These are phyloP conservation scores for Parasteatoda tepidariorum DNA, from an alignment of 1,140 invertebrate species.

Conservation along the genomic window DNA sequence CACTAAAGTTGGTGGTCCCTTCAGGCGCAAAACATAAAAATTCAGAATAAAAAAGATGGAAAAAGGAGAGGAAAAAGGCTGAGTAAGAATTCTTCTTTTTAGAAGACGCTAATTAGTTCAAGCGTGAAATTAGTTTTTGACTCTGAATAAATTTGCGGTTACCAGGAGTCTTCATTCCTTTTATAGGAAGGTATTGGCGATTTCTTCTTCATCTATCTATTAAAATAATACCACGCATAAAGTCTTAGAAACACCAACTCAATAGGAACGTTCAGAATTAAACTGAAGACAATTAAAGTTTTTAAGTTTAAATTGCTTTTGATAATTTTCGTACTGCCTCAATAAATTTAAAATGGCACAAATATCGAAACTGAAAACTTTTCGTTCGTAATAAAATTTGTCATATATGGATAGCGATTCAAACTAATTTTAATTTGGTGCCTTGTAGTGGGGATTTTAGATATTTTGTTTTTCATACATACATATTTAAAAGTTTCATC, in stretches of 20 bases:
- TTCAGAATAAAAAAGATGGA: background rate
- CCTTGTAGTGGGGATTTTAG: no score
- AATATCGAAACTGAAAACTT: no score
- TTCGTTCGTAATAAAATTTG: no score
- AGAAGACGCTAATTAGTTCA: conserved; percentile 30
- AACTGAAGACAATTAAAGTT: no score
- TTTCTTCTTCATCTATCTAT: background rate
- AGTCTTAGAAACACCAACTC: background rate
- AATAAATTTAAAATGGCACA: no score
- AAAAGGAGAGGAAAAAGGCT: background rate
- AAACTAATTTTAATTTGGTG: no score
- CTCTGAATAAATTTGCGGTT: conserved; percentile 49
- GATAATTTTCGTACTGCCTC: background rate
- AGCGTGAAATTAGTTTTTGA: conserved; percentile 54
- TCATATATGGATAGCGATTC: no score
- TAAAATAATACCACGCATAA: background rate
- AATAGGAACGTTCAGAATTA: background rate
- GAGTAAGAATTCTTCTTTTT: background rate
- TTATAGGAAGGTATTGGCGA: no score
- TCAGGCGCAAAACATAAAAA: background rate
- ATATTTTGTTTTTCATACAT: no score
- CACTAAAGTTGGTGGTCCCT: background rate
- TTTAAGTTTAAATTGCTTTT: no score
- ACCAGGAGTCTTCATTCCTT: no score
- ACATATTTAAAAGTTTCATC: no score